These are phyloP conservation scores for Leucophenga varia DNA, from an alignment of 1,140 invertebrate genomes.

Conservation along the genomic window DNA sequence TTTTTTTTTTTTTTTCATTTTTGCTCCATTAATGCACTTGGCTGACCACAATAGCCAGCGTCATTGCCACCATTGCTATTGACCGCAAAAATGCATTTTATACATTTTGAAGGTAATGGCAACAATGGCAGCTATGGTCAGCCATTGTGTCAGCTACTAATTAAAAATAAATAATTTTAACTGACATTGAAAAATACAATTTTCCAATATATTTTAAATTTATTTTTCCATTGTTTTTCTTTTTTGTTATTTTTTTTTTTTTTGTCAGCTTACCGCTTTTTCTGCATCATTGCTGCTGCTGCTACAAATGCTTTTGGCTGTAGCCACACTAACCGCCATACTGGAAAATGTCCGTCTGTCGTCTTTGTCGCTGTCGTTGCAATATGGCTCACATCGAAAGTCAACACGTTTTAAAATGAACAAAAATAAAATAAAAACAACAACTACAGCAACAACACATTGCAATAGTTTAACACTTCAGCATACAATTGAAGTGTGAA, in stretches of 20 bases:
- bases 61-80: no score
- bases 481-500: no score
- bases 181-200: no score
- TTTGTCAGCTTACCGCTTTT: background rate
- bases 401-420: constrained; percentile 32
- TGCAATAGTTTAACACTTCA: constrained; percentile 21
- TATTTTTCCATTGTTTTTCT: constrained; percentile 5
- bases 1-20: no score
- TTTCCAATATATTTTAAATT: background rate
- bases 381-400: constrained; percentile 47
- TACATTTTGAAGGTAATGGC: no score
- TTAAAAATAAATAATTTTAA: constrained; percentile 50
- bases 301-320: constrained; percentile 18
- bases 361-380: constrained; percentile 39
- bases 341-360: constrained; percentile 13
- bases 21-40: constrained; percentile 26
- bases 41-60: no score
- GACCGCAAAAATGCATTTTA: no score
- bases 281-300: constrained; percentile 12
- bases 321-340: constrained; percentile 12
- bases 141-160: no score
- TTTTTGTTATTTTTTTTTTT: background rate
- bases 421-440: constrained; percentile 35
- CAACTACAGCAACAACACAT: background rate
- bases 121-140: no score